Evolutionary conservation across 2,888 invertebrate genomes (phyloP).

Genomic region (Cheilosia urbana): DNA sequence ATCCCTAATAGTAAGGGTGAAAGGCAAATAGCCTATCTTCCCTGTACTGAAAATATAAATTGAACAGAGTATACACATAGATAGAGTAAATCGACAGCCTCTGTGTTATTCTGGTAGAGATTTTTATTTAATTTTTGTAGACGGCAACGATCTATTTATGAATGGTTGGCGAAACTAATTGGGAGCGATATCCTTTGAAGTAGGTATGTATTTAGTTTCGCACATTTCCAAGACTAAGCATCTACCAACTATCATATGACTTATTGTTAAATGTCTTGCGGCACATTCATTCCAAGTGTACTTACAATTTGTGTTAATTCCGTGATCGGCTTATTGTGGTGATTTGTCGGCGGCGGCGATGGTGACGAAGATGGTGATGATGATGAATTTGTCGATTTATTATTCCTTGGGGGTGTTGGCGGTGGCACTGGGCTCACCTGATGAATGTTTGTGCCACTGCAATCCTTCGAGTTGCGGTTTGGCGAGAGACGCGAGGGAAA

Average conservation of each 20-base stretch:
- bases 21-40: too few relatives aligned
- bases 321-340: slow-evolving; percentile 86
- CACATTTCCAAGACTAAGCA: too few relatives aligned
- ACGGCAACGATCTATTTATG: slow-evolving; percentile 29
- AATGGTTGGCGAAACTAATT: slow-evolving; percentile 57
- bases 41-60: too few relatives aligned
- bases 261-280: background rate
- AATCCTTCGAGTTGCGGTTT: slow-evolving; percentile 90
- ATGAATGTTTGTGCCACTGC: slow-evolving; percentile 86
- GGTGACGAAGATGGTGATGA: slow-evolving; percentile 84
- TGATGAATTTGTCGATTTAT: slow-evolving; percentile 84
- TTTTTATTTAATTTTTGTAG: slow-evolving; percentile 37
- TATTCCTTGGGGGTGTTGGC: slow-evolving; percentile 87
- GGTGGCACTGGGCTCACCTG: slow-evolving; percentile 83
- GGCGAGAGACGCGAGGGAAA: slow-evolving; percentile 94
- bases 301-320: slow-evolving; percentile 89
- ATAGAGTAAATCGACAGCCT: background rate
- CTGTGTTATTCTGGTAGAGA: background rate
- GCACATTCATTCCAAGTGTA: slow-evolving; percentile 73
- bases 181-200: slow-evolving; percentile 15
- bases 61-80: too few relatives aligned
- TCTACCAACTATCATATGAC: too few relatives aligned
- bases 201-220: too few relatives aligned
- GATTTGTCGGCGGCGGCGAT: slow-evolving; percentile 83
- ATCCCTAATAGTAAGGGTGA: too few relatives aligned